Evolutionary conservation across 2,888 invertebrate species (phyloP).

Genomic region (Clistopyga incitator): DNA sequence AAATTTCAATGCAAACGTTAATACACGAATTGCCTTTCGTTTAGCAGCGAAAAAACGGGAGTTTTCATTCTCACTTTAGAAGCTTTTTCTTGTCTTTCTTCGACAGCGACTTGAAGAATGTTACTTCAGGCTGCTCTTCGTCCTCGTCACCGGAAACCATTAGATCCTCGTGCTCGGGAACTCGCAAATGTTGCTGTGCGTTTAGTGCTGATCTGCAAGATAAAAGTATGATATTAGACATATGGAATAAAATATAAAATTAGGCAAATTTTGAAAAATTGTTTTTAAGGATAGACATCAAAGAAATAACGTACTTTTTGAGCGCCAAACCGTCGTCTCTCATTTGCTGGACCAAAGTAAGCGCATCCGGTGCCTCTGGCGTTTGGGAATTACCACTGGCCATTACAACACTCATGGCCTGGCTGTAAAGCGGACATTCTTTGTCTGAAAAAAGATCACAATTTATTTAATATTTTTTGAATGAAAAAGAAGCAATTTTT

Average conservation of each 20-base stretch:
- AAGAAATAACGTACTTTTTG: slow-evolving; percentile 87
- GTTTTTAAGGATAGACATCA: neutral
- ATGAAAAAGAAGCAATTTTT: neutral
- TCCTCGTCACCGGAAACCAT: slow-evolving; percentile 84
- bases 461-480: neutral
- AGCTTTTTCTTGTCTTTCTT: slow-evolving; percentile 96
- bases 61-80: slow-evolving; percentile 88
- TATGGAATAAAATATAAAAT: too few species aligned
- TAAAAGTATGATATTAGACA: slow-evolving; percentile 52
- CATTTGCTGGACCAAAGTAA: slow-evolving; percentile 94
- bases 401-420: slow-evolving; percentile 93
- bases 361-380: slow-evolving; percentile 89
- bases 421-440: slow-evolving; percentile 97
- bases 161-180: slow-evolving; percentile 85
- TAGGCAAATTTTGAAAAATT: too few species aligned
- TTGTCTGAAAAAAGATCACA: slow-evolving; percentile 87
- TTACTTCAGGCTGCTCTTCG: slow-evolving; percentile 87
- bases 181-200: slow-evolving; percentile 87
- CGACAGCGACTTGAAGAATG: slow-evolving; percentile 93
- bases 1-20: slow-evolving; percentile 36
- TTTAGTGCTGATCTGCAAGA: slow-evolving; percentile 78
- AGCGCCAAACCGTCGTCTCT: slow-evolving; percentile 95
- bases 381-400: slow-evolving; percentile 85
- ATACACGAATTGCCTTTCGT: neutral
- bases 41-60: neutral